Percentiles rank a stretch among this genome's conserved stretches.
Conservation (phyloP, 1,140 invertebrate species). For the Theocolax elegans region DNA sequence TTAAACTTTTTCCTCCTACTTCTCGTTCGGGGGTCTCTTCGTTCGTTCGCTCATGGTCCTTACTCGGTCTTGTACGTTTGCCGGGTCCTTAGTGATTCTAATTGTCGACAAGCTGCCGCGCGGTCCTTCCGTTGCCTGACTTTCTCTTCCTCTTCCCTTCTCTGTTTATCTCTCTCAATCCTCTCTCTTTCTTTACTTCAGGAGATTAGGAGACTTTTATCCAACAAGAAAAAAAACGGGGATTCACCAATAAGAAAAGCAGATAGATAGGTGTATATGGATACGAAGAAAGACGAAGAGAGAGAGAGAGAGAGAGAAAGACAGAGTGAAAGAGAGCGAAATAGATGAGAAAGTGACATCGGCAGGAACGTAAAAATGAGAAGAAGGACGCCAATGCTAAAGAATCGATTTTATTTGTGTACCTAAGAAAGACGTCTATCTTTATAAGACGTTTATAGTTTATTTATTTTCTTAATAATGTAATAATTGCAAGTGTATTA, state of each 20-base stretch:
- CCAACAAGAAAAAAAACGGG: conserved; percentile 32
- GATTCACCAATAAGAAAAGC: conserved; percentile 11
- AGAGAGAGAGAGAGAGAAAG: background rate
- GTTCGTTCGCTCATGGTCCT: conserved; percentile 31
- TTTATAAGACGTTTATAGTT: background rate
- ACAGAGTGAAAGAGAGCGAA: background rate
- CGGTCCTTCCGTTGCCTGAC: conserved; percentile 26
- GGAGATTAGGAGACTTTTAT: conserved; percentile 46
- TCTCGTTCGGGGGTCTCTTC: conserved; percentile 13
- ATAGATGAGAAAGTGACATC: no score
- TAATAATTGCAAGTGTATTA: no score
- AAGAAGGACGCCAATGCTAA: background rate
- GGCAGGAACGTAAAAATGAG: no score
- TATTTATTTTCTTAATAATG: no score
- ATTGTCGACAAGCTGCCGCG: conserved; percentile 56
- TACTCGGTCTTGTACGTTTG: conserved; percentile 46
- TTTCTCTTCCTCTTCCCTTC: background rate
- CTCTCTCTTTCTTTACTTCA: conserved; percentile 2
- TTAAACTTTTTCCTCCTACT: conserved; percentile 59
- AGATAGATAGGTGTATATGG: background rate
- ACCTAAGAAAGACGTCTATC: background rate
- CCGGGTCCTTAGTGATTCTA: conserved; percentile 64
- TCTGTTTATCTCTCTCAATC: background rate
- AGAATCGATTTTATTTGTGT: conserved; percentile 19
- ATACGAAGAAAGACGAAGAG: background rate